Base-by-base conservation (phyloP, 2,797 vertebrate species). In the Leptoclinus maculatus region DNA sequence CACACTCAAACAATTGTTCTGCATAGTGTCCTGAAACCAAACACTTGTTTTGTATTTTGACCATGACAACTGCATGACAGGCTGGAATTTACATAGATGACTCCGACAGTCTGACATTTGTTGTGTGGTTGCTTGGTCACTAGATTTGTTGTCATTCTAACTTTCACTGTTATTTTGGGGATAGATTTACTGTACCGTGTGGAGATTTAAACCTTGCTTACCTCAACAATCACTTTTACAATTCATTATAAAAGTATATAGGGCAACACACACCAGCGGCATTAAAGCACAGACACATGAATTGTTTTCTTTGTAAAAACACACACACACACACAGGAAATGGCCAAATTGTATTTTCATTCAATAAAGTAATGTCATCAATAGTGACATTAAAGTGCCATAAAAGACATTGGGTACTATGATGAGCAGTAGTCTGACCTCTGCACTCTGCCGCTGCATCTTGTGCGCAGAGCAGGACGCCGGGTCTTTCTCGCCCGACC, bases 391-490 rank as follows among this genome's bases (percentile, higher is more conserved):
- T 12, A 36, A 19, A 36, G 19, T n/a, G 2, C 19, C 14, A 2
- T 34, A 5, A 27, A n/a, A 29, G 7, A 60, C 11, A 12, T 3
- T 4, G 36, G n/a, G 21, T 13, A 2, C 2, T 27, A 3, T 19
- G 34, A 57, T 4, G 38, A 43, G 23, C 14, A 2, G 3, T 0
- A 1, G 36, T 2, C 93, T 89, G 64, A 95, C 93, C 89, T 94
- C 82, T 79, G 93, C 16, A 74, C 88, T 93, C 64, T 94, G 92
- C 66, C 91, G 80, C 79, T 90, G 94, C 78, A 95, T 90, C 82
- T 95, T 96, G 80, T 90, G 86, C 17, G 89, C 43, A 0, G 92
- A 91, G 76, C 91, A 92, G 73, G 90, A 80, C 2, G 71, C 14
- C 5, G 41, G 49, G 2, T 94, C 90, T 27, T 93, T 93, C 66